Evolutionary conservation across 1,140 invertebrate genomes (phyloP), one percentile per base, ranked within the genome.

Genomic region (Bombus fervidus): DNA sequence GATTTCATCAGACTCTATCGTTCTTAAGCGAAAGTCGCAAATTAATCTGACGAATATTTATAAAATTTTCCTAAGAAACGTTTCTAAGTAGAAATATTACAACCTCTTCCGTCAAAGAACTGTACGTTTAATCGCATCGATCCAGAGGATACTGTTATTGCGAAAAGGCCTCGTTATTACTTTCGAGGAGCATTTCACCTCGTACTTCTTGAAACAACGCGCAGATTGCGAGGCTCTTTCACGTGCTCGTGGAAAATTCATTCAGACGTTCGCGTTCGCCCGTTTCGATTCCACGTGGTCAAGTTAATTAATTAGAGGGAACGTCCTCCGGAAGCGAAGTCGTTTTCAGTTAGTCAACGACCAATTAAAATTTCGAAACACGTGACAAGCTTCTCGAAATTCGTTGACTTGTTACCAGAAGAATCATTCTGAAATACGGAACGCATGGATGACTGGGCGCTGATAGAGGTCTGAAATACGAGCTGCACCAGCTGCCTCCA

Each of bases 181-280:
- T 62, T 76, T 72, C 73, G 25, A 83, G 81, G 34, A 72, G 34
- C 73, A 66, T 83, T 71, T 86, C 75, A 37, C 62, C 47, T 69
- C 69, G 66, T 59, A 39, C 31, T 57, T 85, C 37, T 69, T 59
- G 66, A 83, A 83, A 73, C 66, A 57, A 43, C 37, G 47, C 47
- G 47, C 1, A 22, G 37, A 62, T 39, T 64, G 28, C 18, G 69
- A 59, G 76, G 77, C 31, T 62, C 31, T 53, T 34, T 57, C 28
- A 15, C 2, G 25, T 3, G 2, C n/a, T 12, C 66, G 37, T 77
- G 37, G 37, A 57, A 59, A 59, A 69, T 43, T 39, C 74, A 64
- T 43, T 69, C 73, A 12, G 68, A 15, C 72, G 28, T 62, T 62
- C 1, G 34, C 22, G 15, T 47, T 47, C 47, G 5, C 47, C 47